Base-by-base conservation (phyloP, 2,888 invertebrate species). In the Cryptus armator region DNA sequence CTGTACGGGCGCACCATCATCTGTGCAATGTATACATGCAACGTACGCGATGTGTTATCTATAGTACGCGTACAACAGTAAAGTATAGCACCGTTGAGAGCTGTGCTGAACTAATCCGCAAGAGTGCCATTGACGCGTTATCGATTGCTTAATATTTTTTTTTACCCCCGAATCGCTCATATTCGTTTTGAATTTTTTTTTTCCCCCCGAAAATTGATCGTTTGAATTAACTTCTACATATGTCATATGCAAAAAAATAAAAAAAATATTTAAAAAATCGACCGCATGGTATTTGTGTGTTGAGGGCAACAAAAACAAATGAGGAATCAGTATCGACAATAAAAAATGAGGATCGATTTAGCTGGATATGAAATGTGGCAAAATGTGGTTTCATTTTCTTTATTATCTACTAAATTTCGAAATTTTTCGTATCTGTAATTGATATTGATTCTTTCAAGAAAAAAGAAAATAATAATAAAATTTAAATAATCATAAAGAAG, bases 111-210 rank as follows among this genome's bases (percentile, higher is more conserved):
- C 84, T 90, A 89, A 90, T 90, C 86, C 90, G 86, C 89, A 87
- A 51, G 88, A 90, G 91, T 90, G 87, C 89, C 83, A 88, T 89
- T 89, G 88, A 88, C 86, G 86, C 79, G 77, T 84, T 86, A 88
- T 88, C 81, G 78, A 75, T 85, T 74, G 64, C 70, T 78, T 75
- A 78, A 78, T 81, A 43, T 72, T 59, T 72, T 67, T 56, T 79
- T 70, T 70, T 66, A 43, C 16, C 19, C 80, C 16, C 53, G 29
- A 66, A 74, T 80, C 46, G 16, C 56, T 66, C 56, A 24, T 24
- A 14, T 32, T 37, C 5, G n/a, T 67, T 67, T 14, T 24, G 16
- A 51, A 64, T 72, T 37, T 44, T 16, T 66, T 51, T 53, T 29
- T 29, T 46, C 29, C 19, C 5, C 19, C 12, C 48, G 12, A 62